Evolutionary conservation across 2,888 invertebrate genomes (phyloP).

Genomic region (Drepanosiphum platanoidis): DNA sequence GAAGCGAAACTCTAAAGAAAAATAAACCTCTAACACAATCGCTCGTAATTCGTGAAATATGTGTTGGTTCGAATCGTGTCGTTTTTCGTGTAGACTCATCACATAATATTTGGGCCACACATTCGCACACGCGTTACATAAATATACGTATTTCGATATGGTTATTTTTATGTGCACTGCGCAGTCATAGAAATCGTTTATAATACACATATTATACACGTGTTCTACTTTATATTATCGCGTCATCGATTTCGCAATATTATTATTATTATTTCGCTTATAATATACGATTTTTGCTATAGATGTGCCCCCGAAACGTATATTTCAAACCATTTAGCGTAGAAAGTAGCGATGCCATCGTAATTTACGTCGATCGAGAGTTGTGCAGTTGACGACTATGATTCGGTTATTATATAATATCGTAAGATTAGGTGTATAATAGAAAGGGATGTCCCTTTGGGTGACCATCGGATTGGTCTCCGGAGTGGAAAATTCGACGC

Average conservation of each 20-base stretch:
- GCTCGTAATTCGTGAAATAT: not conserved
- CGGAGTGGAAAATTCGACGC: not conserved
- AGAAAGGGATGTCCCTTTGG: not conserved
- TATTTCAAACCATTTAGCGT: too few species aligned
- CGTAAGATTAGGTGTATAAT: not conserved
- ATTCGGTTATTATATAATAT: not conserved
- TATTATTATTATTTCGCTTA: too few species aligned
- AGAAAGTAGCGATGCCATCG: too few species aligned
- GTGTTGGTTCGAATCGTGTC: not conserved
- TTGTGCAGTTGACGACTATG: not conserved
- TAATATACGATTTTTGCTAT: too few species aligned
- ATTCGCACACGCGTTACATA: not conserved
- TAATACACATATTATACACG: too few species aligned
- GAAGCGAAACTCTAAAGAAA: not conserved
- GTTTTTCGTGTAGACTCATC: not conserved
- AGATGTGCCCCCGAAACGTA: too few species aligned
- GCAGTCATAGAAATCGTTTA: too few species aligned
- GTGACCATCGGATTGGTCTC: not conserved
- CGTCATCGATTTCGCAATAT: too few species aligned
- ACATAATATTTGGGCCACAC: not conserved
- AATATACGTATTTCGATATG: too few species aligned
- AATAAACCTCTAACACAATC: too few species aligned
- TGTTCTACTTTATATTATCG: too few species aligned
- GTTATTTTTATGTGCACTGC: too few species aligned
- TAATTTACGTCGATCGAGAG: not conserved